A percentile compares a stretch with the other conserved stretches of the same genome.
phyloP scores from a whole-genome alignment of 2,888 invertebrate species.

The Cepaea hortensis region DNA sequence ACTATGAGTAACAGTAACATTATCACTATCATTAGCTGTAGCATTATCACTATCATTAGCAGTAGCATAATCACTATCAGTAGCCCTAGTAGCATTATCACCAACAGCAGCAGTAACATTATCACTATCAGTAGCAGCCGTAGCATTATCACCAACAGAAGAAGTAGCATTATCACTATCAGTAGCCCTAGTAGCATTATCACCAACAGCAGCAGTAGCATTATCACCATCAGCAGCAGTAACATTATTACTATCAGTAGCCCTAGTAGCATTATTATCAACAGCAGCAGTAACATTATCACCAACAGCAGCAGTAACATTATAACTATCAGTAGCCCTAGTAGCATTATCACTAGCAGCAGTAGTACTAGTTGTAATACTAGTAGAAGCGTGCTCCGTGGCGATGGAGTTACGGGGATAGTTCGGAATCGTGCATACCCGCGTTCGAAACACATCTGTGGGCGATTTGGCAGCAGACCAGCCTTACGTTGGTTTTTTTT shows the following conservation, averaged over 20 bases:
- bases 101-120: conserved; percentile 19
- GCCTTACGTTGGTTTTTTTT: too few species aligned
- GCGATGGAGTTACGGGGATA: too few species aligned
- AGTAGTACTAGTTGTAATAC: too few species aligned
- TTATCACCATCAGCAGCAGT: not conserved
- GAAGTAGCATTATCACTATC: conserved; percentile 20
- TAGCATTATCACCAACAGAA: conserved; percentile 30
- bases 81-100: not conserved
- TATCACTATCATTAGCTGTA: too few species aligned
- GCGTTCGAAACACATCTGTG: too few species aligned
- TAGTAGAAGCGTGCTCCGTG: too few species aligned
- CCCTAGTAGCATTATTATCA: conserved; percentile 13
- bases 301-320: too few species aligned
- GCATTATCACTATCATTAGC: conserved; percentile 14
- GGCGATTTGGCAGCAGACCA: too few species aligned
- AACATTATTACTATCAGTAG: conserved; percentile 26
- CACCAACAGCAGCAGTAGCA: conserved; percentile 16
- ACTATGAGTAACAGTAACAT: too few species aligned
- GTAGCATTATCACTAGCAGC: too few species aligned
- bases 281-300: conserved; percentile 15
- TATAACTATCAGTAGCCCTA: too few species aligned
- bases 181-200: conserved; percentile 19
- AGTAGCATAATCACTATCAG: conserved; percentile 23
- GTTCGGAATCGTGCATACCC: too few species aligned
- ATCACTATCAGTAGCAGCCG: conserved; percentile 28